Conservation (phyloP, 1,140 invertebrate species). For the Tetramorium parvispinum region DNA sequence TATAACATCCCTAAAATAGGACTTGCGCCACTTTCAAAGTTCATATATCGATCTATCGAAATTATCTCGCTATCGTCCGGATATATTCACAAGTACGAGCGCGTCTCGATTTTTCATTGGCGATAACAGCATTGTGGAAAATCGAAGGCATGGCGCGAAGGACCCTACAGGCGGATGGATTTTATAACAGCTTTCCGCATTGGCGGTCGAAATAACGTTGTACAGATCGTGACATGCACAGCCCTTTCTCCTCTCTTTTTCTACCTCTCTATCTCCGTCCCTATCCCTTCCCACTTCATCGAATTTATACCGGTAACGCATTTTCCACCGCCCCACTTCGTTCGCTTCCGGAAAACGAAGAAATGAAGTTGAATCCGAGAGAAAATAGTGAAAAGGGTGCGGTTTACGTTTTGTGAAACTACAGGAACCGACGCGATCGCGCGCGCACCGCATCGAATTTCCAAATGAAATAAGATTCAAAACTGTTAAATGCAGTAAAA, state of each 20-base stretch:
- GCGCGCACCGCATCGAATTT: background rate
- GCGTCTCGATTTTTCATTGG: conserved; percentile 25
- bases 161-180: conserved; percentile 52
- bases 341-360: conserved; percentile 54
- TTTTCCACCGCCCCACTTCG: conserved; percentile 54
- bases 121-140: conserved; percentile 31
- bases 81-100: conserved; percentile 30
- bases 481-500: background rate
- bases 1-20: conserved; percentile 7
- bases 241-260: conserved; percentile 25
- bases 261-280: conserved; percentile 31
- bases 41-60: conserved; percentile 9
- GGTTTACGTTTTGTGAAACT: background rate
- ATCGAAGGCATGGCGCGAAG: conserved; percentile 42
- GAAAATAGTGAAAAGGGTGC: conserved; percentile 45
- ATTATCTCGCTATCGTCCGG: conserved; percentile 4
- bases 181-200: conserved; percentile 61
- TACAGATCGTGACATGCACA: conserved; percentile 53
- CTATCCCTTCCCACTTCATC: conserved; percentile 45
- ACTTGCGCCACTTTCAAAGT: conserved; percentile 24
- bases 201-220: conserved; percentile 59
- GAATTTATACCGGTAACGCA: conserved; percentile 66
- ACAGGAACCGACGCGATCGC: background rate
- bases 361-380: conserved; percentile 48
- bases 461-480: conserved; percentile 14